phyloP scores from a whole-genome alignment of 2,888 invertebrate species.

The Stegana nigrithorax region DNA sequence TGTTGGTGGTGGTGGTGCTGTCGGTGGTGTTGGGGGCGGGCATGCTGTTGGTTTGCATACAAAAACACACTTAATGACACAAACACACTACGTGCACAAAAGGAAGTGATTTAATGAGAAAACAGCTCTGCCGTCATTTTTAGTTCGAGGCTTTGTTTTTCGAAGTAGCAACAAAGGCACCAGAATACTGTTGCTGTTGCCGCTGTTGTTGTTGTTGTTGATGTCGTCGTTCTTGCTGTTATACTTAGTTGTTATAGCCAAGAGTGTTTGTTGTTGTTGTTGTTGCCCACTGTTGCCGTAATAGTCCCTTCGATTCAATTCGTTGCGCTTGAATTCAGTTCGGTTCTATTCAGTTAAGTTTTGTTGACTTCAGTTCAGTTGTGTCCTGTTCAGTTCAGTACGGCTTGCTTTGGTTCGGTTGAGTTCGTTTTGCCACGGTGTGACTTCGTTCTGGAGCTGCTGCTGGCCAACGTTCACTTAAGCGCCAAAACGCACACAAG shows the following conservation, averaged over 20 bases:
- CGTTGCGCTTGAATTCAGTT: slow-evolving; percentile 2
- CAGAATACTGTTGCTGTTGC: neutral
- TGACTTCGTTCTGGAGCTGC: no score
- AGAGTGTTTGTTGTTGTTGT: neutral
- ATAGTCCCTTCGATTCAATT: no score
- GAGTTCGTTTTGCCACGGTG: neutral
- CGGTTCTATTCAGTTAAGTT: neutral
- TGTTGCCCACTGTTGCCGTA: neutral
- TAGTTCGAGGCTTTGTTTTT: neutral
- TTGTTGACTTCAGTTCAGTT: neutral
- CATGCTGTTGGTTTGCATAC: no score
- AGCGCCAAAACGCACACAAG: slow-evolving; percentile 10
- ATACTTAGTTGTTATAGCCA: neutral
- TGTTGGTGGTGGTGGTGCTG: no score
- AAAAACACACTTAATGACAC: slow-evolving; percentile 50
- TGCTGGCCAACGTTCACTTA: neutral
- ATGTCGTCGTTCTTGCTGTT: no score
- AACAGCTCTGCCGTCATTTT: neutral
- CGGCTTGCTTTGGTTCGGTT: neutral
- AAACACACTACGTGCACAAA: slow-evolving; percentile 29
- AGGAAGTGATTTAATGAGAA: slow-evolving; percentile 10
- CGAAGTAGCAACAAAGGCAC: neutral
- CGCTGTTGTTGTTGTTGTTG: neutral
- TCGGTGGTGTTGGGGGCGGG: no score
- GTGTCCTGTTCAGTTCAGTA: neutral